These are phyloP conservation scores for Ophiodon elongatus DNA, from an alignment of 2,113 vertebrate genomes.

Conservation along the genomic window DNA sequence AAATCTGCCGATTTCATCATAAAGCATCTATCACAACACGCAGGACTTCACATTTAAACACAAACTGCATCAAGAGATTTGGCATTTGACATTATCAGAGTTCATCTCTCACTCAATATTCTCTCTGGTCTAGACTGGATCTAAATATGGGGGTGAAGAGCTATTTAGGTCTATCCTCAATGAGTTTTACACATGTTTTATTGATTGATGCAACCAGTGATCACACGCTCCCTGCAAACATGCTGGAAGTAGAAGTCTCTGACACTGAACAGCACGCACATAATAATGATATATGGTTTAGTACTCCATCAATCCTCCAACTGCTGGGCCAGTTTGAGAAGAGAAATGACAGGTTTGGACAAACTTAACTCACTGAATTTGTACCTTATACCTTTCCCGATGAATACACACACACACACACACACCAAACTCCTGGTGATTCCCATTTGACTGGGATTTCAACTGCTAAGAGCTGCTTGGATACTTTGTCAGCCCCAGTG, in stretches of 20 bases:
- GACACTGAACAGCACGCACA: background rate
- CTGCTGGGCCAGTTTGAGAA: background rate
- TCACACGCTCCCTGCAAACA: background rate
- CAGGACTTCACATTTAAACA: conserved; percentile 7
- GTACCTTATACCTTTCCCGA: background rate
- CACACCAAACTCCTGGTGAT: background rate
- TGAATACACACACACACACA: background rate
- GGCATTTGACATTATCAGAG: conserved; percentile 21
- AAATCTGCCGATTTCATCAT: conserved; percentile 10
- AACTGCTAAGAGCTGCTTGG: conserved; percentile 7
- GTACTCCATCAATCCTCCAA: background rate
- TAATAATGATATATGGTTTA: background rate
- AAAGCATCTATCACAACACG: background rate
- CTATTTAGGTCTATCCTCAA: too few relatives aligned
- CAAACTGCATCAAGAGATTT: conserved; percentile 23
- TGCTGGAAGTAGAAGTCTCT: background rate
- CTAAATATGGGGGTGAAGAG: background rate
- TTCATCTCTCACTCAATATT: background rate
- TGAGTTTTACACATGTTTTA: background rate
- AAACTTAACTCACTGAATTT: background rate
- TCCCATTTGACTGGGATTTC: background rate
- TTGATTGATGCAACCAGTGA: background rate
- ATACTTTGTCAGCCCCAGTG: background rate
- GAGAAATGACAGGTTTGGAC: background rate
- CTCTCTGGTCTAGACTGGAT: conserved; percentile 6